Evolutionary conservation across 1,140 invertebrate species (phyloP), one percentile per base, ranked within the genome.

Genomic region (Euschistus heros): DNA sequence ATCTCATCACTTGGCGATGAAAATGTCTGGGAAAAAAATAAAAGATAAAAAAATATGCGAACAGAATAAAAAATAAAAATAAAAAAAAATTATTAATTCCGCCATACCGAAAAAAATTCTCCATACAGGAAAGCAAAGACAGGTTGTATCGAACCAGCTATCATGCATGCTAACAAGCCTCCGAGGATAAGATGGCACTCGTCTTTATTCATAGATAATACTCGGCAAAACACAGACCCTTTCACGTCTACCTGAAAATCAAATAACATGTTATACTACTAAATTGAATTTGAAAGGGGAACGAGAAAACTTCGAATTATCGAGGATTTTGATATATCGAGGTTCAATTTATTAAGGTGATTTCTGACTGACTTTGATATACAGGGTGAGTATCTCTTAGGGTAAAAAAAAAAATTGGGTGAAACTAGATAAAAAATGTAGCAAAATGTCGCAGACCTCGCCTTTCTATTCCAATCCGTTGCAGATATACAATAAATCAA

Each of bases 41-140:
- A 26, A 57, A 24, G 24, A 44, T 44, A 44, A 44, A 44, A 44
- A 44, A 44, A 17, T 17, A 47, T 3, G 46, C 13, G 4, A 47
- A 14, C 13, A 47, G 4, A 47, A 17, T 3, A 4, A 20, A 50
- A 50, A 50, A 3, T 37, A 37, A 2, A 37, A 37, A 37, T 37
- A 37, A 37, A 10, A 37, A 37, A 37, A 37, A 37, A 37, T 37
- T 2, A 37, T 37, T 37, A 8, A 7, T 54, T 54, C 17, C 24
- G 15, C 13, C 77, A 77, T 76, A 87, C 84, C 66, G 84, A 82
- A 67, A 93, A 79, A 70, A 94, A 84, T 74, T 91, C 86, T 62
- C 88, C 86, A 69, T 93, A 86, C 20, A 93, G 76, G 57, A 92
- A 77, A 1, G 89, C 86, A 73, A 91, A 88, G 0, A 85, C 70